Evolutionary conservation across 1,140 invertebrate species (phyloP).

Genomic region (Papilio aristodemus): DNA sequence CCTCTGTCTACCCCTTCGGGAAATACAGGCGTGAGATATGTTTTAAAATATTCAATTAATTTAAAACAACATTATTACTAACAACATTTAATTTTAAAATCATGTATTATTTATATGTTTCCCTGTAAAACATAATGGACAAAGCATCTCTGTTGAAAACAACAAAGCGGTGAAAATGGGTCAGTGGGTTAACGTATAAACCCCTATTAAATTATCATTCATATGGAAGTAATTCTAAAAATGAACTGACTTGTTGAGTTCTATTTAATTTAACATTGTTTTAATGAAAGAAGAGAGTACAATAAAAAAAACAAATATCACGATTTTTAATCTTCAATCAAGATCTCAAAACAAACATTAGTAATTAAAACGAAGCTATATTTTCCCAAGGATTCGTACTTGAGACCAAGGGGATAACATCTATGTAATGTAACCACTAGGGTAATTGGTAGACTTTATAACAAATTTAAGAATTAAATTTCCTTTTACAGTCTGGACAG

Average conservation of each 20-base stretch:
- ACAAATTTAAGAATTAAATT: background rate
- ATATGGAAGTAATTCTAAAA: constrained; percentile 11
- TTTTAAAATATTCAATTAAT: background rate
- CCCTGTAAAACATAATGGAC: background rate
- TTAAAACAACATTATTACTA: background rate
- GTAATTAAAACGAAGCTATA: too few relatives aligned
- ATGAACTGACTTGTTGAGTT: background rate
- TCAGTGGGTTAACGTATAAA: constrained; percentile 21
- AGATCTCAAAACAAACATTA: background rate
- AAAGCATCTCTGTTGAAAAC: constrained; percentile 19
- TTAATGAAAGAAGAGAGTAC: too few relatives aligned
- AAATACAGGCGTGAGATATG: too few relatives aligned
- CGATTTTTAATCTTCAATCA: background rate
- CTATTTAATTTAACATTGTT: constrained; percentile 17
- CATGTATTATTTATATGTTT: background rate
- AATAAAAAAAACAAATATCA: background rate
- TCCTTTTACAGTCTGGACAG: background rate
- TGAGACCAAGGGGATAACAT: background rate
- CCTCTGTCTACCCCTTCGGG: too few relatives aligned
- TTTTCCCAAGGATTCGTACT: background rate
- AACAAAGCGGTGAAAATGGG: constrained; percentile 5
- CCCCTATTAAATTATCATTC: constrained; percentile 4
- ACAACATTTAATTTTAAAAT: constrained; percentile 1
- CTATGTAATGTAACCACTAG: background rate
- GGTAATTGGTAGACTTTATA: background rate